phyloP scores from a whole-genome alignment of 1,140 invertebrate genomes.

The Sinonovacula constricta region DNA sequence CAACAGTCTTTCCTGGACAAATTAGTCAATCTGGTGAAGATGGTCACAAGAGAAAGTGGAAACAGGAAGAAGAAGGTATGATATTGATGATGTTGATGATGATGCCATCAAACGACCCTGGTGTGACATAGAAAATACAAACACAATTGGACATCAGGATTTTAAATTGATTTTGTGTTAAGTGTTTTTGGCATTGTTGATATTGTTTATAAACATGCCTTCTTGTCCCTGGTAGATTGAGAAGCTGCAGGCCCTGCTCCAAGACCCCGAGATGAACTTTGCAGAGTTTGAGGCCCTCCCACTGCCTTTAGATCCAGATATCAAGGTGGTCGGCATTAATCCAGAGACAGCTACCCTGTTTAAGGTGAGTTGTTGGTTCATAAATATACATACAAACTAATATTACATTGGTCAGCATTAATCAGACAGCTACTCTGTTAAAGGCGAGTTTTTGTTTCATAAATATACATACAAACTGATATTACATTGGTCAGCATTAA shows the following conservation, averaged over 20 bases:
- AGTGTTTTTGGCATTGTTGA: no score
- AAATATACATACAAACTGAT: no score
- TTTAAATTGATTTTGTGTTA: no score
- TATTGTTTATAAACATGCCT: no score
- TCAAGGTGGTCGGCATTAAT: conserved; percentile 93
- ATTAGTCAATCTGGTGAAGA: conserved; percentile 93
- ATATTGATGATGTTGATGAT: no score
- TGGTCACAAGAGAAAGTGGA: conserved; percentile 93
- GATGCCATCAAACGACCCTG: no score
- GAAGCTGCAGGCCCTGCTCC: conserved; percentile 86
- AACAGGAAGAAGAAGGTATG: conserved; percentile 92
- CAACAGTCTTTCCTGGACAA: conserved; percentile 95
- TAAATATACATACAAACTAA: no score
- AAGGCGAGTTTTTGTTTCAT: no score
- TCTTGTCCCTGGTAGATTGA: conserved; percentile 84
- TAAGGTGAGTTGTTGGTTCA: conserved; percentile 82
- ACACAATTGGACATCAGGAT: background rate
- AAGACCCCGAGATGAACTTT: conserved; percentile 92
- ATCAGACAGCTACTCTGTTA: no score
- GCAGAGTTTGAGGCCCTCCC: conserved; percentile 87
- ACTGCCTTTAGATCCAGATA: conserved; percentile 94
- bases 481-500: no score
- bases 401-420: no score
- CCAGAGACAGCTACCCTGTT: conserved; percentile 92
- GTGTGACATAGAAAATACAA: no score